Conservation (phyloP, 2,113 vertebrate species). For the Mixornis gularis region DNA sequence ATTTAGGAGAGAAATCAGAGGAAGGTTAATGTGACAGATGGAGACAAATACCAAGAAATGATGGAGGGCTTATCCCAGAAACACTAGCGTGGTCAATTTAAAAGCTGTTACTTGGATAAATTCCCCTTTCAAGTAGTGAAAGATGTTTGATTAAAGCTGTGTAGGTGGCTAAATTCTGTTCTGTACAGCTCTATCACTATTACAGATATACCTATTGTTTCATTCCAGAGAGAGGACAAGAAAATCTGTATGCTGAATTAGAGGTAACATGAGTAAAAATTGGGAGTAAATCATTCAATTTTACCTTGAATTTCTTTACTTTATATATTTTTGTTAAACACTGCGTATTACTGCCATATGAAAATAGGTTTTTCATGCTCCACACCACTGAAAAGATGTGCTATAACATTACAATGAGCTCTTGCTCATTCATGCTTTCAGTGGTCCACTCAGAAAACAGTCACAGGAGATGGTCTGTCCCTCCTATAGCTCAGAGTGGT, state of each 20-base stretch:
- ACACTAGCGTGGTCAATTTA: background rate
- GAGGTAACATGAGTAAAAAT: background rate
- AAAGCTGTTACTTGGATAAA: constrained; percentile 24
- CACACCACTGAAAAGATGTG: background rate
- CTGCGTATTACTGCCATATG: background rate
- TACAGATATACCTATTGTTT: background rate
- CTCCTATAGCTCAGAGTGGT: background rate
- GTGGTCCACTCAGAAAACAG: background rate
- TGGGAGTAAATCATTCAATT: background rate
- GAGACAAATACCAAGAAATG: background rate
- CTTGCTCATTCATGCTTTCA: background rate
- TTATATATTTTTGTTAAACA: background rate
- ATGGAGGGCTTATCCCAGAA: background rate
- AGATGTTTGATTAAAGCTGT: constrained; percentile 30
- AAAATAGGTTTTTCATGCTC: background rate
- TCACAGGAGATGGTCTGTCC: background rate
- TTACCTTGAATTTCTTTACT: background rate
- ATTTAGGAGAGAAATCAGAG: background rate
- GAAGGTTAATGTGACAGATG: background rate
- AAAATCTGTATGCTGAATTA: background rate
- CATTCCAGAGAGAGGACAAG: background rate
- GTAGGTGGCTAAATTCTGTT: constrained; percentile 23
- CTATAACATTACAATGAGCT: background rate
- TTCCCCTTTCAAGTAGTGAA: background rate
- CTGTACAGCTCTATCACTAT: background rate